Base-by-base conservation (phyloP, 2,113 vertebrate species). In the Spheniscus mendiculus region DNA sequence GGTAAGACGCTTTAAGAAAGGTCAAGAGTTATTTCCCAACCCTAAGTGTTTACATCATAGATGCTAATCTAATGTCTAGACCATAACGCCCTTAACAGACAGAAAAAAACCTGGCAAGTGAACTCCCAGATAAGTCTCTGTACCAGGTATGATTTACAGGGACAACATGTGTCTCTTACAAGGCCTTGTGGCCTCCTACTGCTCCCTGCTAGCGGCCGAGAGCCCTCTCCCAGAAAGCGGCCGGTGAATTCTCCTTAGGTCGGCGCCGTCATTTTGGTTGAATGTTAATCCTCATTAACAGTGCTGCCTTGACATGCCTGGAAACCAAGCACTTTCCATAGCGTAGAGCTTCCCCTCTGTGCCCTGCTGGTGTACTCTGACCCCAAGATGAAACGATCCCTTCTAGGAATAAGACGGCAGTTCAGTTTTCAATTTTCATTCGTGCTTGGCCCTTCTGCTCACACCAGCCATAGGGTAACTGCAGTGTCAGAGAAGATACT, bases 51-150 rank as follows among this genome's bases (percentile, higher is more conserved):
- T 96, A 65, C 88, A 88, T 26, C 73, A 73, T 40, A 94, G 93
- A 95, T 96, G 87, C 71, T 94, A 91, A 94, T 97, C 93, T 97
- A 90, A 96, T 94, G 62, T 93, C 89, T 96, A 90, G 95, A 85
- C 87, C 91, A 93, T 94, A 95, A 95, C 6, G 4, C 91, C 94
- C 79, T 82, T 80, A 91, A 94, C 81, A 96, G 91, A 91, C 71
- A 93, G 73, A 85, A 95, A 94, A 90, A 73, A 40, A 32, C 0
- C 13, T 65, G 83, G 70, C 80, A 66, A 93, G 55, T 70, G 78
- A 94, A 86, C 85, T 93, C 59, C 66, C 38, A 95, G 95, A 85
- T 94, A 91, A 73, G 63, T 90, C 59, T 91, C 84, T 71, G 45
- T 90, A 86, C 40, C 67, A 92, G 47, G 71, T 95, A 83, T 90